Conservation (phyloP, 2,113 vertebrate genomes). For the Pachycephala philippinensis region DNA sequence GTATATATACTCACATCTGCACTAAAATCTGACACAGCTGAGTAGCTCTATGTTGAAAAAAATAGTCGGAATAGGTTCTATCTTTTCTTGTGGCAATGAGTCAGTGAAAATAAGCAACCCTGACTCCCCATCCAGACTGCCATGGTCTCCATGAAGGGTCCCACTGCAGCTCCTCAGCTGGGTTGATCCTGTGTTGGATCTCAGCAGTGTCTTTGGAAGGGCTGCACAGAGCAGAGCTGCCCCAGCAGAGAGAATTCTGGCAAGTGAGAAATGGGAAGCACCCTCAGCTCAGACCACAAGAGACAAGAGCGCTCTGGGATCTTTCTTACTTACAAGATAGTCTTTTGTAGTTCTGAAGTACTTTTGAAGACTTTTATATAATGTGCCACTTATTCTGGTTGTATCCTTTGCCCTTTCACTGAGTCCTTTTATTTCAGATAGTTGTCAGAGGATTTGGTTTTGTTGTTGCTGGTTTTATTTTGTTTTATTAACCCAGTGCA, state of each 20-base stretch:
- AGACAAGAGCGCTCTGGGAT: not conserved
- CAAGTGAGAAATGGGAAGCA: not conserved
- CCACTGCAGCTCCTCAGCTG: not conserved
- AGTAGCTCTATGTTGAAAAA: not conserved
- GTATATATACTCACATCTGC: not conserved
- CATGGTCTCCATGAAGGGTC: not conserved
- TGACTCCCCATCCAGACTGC: not conserved
- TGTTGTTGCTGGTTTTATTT: not conserved
- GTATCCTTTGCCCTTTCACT: not conserved
- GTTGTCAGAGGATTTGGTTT: not conserved
- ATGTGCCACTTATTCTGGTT: not conserved
- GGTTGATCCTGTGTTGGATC: not conserved
- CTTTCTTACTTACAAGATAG: not conserved
- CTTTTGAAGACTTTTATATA: not conserved
- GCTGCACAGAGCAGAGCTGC: not conserved
- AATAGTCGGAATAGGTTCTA: not conserved
- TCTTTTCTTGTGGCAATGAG: not conserved
- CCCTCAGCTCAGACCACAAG: not conserved
- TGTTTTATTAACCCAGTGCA: not conserved
- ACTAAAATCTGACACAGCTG: not conserved
- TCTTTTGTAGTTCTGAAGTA: not conserved
- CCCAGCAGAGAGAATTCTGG: not conserved
- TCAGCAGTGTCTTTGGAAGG: not conserved
- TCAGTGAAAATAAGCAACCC: not conserved
- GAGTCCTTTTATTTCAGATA: not conserved